Base-by-base conservation (phyloP, 37 sponge, comb jelly and placozoan species). In the Theonella swinhoei region DNA sequence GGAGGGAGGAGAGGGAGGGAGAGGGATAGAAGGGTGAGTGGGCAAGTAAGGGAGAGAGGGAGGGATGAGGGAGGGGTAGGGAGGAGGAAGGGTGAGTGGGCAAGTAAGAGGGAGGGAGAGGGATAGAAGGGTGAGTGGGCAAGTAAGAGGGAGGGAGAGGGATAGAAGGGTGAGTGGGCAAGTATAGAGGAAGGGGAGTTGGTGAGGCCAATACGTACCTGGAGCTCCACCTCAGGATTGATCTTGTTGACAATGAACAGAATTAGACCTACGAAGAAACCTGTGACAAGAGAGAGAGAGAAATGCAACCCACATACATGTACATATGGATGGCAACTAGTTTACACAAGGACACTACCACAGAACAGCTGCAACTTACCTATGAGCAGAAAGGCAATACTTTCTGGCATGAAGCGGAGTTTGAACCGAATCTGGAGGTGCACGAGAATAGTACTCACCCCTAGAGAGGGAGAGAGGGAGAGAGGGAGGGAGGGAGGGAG, bases 391-490 rank as follows among this genome's bases (percentile, higher is more conserved):
- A 93, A 81, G 42, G 90, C 91, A n/a, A 97, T 95, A 74, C 98
- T 97, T 77, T 97, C 98, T 14, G 98, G 98, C 0, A 97, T 75
- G 64, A 79, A 93, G 74, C 93, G 95, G 69, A 95, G 79, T 75
- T 91, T 90, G 80, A 83, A 87, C 67, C 91, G 85, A 71, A 95
- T 97, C 39, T 95, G 87, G 25, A 93, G 62, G 67, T 93, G 80
- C 33, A 95, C 94, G 59, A 95, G 70, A 29, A 97, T 63, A 4
- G 82, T 83, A 28, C 85, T 90, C 24, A 97, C 54, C 63, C 88
- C 93, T 95, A 74, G 7, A 79, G 54, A 69, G 29, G 42, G 2
- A 17, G n/a, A n/a, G 25, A 64, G 78, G 34, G 60, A 4, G 60
- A 8, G 32, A 5, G 43, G 19, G 67, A n/a, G 67, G 17, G 67